phyloP scores from a whole-genome alignment of 2,797 vertebrate species.

The Poeciliopsis infans region DNA sequence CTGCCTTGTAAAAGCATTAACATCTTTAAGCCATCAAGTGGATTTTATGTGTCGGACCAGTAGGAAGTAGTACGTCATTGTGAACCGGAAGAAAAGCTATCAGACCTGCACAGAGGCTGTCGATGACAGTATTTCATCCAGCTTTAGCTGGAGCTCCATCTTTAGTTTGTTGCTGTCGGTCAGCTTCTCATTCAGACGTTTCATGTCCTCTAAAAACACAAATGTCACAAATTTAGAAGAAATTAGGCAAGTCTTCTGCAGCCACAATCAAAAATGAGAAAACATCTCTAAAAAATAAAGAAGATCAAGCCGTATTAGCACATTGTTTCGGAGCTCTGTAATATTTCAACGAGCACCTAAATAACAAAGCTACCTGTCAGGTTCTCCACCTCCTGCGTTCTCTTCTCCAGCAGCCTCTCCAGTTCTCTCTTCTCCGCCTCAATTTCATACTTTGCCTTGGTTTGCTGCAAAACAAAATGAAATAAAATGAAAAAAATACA shows the following conservation, averaged over 20 bases:
- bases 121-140: conserved; percentile 92
- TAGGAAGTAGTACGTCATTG: not conserved
- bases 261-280: not conserved
- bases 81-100: not conserved
- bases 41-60: not conserved
- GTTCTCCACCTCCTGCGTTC: conserved; percentile 91
- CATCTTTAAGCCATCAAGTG: not conserved
- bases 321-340: not conserved
- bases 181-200: conserved; percentile 90
- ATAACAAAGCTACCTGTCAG: conserved; percentile 84
- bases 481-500: conserved; percentile 1
- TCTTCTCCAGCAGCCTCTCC: conserved; percentile 89
- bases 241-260: not conserved
- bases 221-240: conserved; percentile 2
- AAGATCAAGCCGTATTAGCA: not conserved
- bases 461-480: conserved; percentile 71
- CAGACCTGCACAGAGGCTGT: conserved; percentile 89
- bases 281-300: not conserved
- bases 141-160: conserved; percentile 90
- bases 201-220: conserved; percentile 86
- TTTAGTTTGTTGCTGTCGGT: conserved; percentile 88
- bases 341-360: not conserved
- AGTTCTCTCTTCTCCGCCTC: conserved; percentile 95
- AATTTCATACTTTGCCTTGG: conserved; percentile 91
- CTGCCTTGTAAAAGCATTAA: not conserved